phyloP scores from a whole-genome alignment of 35 echinoderm and acorn worm species.

The Lytechinus pictus region DNA sequence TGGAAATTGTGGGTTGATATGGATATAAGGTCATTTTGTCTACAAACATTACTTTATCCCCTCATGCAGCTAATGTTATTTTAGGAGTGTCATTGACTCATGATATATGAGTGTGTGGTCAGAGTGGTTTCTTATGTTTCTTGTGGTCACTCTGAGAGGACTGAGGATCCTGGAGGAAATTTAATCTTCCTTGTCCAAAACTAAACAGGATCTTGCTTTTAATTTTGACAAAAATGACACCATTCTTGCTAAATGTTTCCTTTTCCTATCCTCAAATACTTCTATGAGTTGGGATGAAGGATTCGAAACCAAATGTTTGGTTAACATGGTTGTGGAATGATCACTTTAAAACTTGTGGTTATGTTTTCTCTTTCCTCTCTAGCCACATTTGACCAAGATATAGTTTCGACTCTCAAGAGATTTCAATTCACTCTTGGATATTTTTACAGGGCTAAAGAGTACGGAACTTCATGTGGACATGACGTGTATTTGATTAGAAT shows the following conservation, averaged over 20 bases:
- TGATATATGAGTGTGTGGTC: neutral
- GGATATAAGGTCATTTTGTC: no score
- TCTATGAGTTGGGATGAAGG: neutral
- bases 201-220: neutral
- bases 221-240: neutral
- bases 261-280: neutral
- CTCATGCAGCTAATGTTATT: neutral
- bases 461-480: no score
- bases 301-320: neutral
- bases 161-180: neutral
- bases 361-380: neutral
- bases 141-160: neutral
- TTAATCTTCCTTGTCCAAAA: neutral
- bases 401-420: neutral
- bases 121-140: neutral
- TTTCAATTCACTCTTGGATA: no score
- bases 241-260: neutral
- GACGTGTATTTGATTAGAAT: no score
- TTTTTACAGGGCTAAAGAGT: no score
- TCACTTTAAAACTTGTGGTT: neutral
- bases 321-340: neutral
- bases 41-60: no score
- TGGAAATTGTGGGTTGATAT: no score
- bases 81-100: neutral
- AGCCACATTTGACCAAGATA: neutral